Percentiles rank a stretch among this genome's conserved stretches.
Evolutionary conservation across 1,140 invertebrate species (phyloP).

Genomic region (Drosophila busckii): DNA sequence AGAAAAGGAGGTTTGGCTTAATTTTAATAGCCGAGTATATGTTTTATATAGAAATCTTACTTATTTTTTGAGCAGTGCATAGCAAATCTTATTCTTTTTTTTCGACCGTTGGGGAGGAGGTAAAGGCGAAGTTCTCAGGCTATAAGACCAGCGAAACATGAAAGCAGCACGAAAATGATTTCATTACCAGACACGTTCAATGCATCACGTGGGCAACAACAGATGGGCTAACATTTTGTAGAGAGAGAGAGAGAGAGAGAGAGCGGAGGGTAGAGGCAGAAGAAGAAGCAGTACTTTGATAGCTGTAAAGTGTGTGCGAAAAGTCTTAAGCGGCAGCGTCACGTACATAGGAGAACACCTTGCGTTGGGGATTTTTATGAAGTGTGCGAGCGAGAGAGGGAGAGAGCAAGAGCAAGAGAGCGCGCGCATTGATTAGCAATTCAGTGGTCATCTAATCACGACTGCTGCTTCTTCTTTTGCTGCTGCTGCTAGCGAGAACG

Average conservation of each 20-base stretch:
- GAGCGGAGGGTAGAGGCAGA: not conserved
- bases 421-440: constrained; percentile 69
- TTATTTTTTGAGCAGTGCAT: constrained; percentile 20
- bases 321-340: constrained; percentile 53
- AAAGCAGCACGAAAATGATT: constrained; percentile 74
- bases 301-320: constrained; percentile 60
- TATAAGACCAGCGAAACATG: constrained; percentile 65
- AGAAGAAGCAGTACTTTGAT: not conserved
- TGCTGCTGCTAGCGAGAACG: too few species aligned
- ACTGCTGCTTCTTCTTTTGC: too few species aligned
- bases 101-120: too few species aligned
- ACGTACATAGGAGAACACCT: constrained; percentile 47
- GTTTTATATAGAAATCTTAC: too few species aligned
- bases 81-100: too few species aligned
- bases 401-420: constrained; percentile 5
- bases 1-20: too few species aligned
- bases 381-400: constrained; percentile 27
- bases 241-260: not conserved
- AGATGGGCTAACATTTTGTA: not conserved
- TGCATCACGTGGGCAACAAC: constrained; percentile 24
- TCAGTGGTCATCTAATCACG: constrained; percentile 75
- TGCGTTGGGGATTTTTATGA: constrained; percentile 68
- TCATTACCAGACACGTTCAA: constrained; percentile 70
- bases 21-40: too few species aligned
- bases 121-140: constrained; percentile 13